Base-by-base conservation (phyloP, 2,797 vertebrate species). In the Harpagifer antarcticus region DNA sequence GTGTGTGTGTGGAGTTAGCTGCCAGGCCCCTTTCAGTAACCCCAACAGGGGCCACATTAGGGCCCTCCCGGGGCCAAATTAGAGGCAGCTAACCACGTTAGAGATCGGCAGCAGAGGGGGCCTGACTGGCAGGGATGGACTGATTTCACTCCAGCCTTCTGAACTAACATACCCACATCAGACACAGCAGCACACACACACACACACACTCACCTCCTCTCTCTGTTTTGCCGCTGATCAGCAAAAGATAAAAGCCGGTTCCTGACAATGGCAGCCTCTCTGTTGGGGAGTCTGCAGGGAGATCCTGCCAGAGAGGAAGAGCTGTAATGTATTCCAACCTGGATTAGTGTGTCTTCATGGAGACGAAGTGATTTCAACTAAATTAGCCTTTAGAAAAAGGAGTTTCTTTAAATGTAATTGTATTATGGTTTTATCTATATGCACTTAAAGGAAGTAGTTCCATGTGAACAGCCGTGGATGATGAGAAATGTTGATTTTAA, bases 11-110 rank as follows among this genome's bases (percentile, higher is more conserved):
- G 49, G 67, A 58, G 61, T 68, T 73, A 48, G 76, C 85, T 83
- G 76, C 86, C 72, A 81, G 89, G 80, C 74, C 82, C 68, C 78
- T 88, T 86, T 92, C 72, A 87, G 78, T 78, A 76, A 67, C 76
- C 68, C 84, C 86, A 69, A 31, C 11, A 9, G 83, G 69, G 83
- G 65, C 74, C 83, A 85, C 82, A 91, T 91, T 88, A 92, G 81
- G 83, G 78, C 77, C 89, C 93, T 89, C 91, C 63, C 1, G 78
- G 92, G 92, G 86, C 87, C 91, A 94, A 92, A 95, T 95, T 94
- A 95, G 88, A 89, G 81, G 80, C 79, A 81, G 85, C 91, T 94
- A 94, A 93, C 91, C 81, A 78, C 92, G 92, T 94, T 93, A 93
- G 91, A 81, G 79, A 91, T 78, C 27, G 45, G 81, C 79, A 82